phyloP scores from a whole-genome alignment of 1,140 invertebrate species.

The Geopemphigus sp. region DNA sequence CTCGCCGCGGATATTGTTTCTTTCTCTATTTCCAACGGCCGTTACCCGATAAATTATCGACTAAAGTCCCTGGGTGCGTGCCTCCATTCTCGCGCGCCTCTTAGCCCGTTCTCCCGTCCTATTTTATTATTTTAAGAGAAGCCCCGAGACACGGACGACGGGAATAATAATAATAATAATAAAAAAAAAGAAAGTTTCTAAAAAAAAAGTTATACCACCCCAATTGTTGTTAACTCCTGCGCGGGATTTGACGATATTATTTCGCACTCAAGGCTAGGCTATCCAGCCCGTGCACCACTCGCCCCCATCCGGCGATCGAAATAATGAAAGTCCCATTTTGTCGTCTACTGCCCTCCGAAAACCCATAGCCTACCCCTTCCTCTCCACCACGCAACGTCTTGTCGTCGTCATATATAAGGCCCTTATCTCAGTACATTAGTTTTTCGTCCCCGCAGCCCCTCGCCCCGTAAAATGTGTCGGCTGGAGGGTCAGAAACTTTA shows the following conservation, averaged over 20 bases:
- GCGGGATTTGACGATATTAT: constrained; percentile 42
- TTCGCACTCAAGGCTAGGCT: constrained; percentile 22
- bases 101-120: constrained; percentile 7
- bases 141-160: neutral
- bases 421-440: constrained; percentile 43
- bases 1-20: constrained; percentile 46
- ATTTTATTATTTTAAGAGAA: constrained; percentile 4
- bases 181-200: constrained; percentile 33
- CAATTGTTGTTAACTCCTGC: constrained; percentile 25
- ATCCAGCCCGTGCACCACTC: too few species aligned
- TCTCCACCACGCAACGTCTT: neutral
- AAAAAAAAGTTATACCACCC: constrained; percentile 4
- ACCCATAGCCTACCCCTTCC: neutral
- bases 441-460: neutral
- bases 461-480: neutral
- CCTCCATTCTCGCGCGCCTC: constrained; percentile 11
- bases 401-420: constrained; percentile 11
- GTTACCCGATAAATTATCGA: constrained; percentile 47
- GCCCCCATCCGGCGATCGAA: neutral
- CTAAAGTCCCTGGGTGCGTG: constrained; percentile 7
- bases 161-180: too few species aligned
- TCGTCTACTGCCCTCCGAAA: neutral
- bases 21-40: constrained; percentile 39
- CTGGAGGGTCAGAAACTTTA: constrained; percentile 5
- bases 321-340: constrained; percentile 45